Conservation (phyloP, 2,113 vertebrate genomes). For the Microtus ochrogaster region DNA sequence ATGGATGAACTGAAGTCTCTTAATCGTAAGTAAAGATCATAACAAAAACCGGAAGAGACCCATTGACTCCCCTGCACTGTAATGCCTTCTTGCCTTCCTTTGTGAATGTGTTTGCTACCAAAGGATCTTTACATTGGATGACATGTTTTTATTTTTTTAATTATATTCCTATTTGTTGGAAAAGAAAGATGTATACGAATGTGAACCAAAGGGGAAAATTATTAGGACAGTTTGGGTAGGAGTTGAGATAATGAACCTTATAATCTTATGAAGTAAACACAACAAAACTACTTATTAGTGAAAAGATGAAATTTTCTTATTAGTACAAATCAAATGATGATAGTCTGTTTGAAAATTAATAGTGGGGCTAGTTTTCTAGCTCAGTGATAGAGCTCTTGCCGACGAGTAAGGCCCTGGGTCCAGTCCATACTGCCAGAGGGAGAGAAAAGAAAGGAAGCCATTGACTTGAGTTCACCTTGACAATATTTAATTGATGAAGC, state of each 20-base stretch:
- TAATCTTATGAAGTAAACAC: neutral
- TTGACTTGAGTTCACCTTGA: neutral
- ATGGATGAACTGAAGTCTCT: slow-evolving; percentile 27
- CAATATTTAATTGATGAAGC: neutral
- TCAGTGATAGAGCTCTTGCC: neutral
- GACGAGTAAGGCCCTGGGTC: neutral
- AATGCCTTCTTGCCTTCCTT: neutral
- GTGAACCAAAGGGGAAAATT: neutral
- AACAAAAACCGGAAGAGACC: neutral
- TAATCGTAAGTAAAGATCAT: neutral
- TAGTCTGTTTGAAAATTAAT: neutral
- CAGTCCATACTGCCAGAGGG: neutral
- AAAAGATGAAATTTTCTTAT: neutral
- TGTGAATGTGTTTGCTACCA: neutral
- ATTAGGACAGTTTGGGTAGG: neutral
- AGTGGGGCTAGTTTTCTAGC: neutral
- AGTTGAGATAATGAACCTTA: neutral
- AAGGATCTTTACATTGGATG: neutral
- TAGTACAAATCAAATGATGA: neutral
- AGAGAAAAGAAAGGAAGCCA: neutral
- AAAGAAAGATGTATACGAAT: neutral
- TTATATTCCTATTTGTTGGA: neutral
- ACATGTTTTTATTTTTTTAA: neutral
- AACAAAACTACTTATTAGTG: neutral
- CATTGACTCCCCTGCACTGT: neutral